Base-by-base conservation (phyloP, 2,113 vertebrate genomes). In the Brienomyrus longianalis region DNA sequence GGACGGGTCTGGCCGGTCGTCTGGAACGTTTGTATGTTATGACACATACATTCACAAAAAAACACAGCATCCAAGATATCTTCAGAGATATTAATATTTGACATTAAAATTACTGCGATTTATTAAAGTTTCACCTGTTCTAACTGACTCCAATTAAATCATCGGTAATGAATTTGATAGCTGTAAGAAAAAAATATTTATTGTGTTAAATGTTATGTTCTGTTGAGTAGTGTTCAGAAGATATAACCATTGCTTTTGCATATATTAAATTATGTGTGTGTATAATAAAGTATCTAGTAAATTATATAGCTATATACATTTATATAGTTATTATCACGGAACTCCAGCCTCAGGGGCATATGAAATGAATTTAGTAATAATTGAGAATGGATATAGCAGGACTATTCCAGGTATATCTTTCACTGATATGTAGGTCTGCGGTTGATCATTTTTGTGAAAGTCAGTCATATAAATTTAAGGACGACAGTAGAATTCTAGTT, bases 281-380 rank as follows among this genome's bases (percentile, higher is more conserved):
- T 27, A 23, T 85, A 48, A 85, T 85, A 77, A n/a, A 31, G 48
- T 39, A 17, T 51, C 19, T 50, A 50, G 23, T 27, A 51, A 51
- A 86, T 31, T 50, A 48, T 86, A 17, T 80, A 80, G 74, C 74
- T 80, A 80, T 77, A 43, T 80, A 77, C 13, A 19, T 66, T 66
- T 80, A 80, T 43, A 80, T 80, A 43, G 74, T 80, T 39, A 80
- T 80, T 13, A 17, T 43, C 31, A 80, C 2, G 74, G 15, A 17
- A 80, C 11, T 80, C 17, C 35, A 19, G 17, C 74, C 74, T 80
- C n/a, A 43, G 74, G 35, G 15, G 17, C 35, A 80, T 39, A 50
- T 86, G 83, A 48, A 86, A 86, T 86, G 21, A 85, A 50, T 85
- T 85, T 50, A 23, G 39, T n/a, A 80, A 80, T 80, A 35, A 80